These are phyloP conservation scores for Buphagus erythrorhynchus DNA, from an alignment of 2,797 vertebrate species.

Conservation along the genomic window DNA sequence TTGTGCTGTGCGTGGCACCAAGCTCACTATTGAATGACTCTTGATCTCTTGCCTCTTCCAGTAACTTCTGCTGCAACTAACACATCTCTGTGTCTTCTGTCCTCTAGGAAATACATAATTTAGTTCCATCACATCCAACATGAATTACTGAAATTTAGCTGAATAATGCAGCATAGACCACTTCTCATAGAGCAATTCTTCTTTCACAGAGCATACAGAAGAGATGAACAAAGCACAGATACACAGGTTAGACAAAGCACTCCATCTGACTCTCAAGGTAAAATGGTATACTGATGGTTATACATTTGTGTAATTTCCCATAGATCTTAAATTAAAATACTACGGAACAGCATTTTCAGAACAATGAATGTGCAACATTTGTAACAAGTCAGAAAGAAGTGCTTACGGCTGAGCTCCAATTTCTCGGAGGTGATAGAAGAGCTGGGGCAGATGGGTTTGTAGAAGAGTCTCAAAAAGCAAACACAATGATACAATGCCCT, in stretches of 20 bases:
- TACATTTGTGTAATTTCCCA: neutral
- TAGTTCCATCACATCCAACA: neutral
- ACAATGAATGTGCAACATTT: neutral
- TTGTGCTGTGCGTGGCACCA: neutral
- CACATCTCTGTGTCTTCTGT: neutral
- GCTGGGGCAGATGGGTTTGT: constrained; percentile 93
- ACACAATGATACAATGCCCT: constrained; percentile 96
- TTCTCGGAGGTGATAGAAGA: constrained; percentile 95
- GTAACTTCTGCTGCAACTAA: neutral
- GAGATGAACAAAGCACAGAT: neutral
- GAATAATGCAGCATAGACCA: neutral
- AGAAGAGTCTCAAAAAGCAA: constrained; percentile 96
- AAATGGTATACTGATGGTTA: neutral
- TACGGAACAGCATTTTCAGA: neutral
- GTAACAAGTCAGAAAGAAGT: neutral
- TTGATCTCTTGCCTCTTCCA: neutral
- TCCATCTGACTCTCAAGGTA: neutral
- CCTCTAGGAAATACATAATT: neutral
- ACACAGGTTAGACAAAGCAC: neutral
- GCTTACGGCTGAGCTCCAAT: constrained; percentile 98
- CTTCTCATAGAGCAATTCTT: neutral
- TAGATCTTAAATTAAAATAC: neutral
- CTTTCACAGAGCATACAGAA: neutral
- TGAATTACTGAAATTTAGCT: neutral
- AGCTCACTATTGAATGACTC: neutral